Evolutionary conservation across 1,140 invertebrate genomes (phyloP).

Genomic region (Plectus sambesii): DNA sequence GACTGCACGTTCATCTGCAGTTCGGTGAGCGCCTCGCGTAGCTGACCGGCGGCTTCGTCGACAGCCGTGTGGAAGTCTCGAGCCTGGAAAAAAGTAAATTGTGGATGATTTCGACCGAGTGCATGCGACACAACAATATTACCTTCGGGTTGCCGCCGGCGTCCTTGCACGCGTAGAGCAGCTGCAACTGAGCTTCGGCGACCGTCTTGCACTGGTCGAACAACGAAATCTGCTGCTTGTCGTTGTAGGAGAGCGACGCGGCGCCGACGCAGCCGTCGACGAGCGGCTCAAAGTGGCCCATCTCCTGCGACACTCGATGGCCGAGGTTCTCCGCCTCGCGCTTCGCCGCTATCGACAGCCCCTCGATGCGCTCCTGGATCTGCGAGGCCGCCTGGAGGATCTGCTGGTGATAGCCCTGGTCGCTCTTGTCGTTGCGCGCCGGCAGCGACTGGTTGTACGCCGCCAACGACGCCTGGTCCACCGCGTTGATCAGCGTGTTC

Average conservation of each 20-base stretch:
- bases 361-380: conserved; percentile 59
- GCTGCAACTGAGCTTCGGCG: conserved; percentile 71
- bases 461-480: conserved; percentile 74
- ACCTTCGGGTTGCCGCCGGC: conserved; percentile 78
- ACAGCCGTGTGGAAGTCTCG: conserved; percentile 33
- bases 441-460: conserved; percentile 53
- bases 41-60: conserved; percentile 42
- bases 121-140: conserved; percentile 1
- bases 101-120: not conserved
- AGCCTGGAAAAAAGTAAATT: conserved; percentile 22
- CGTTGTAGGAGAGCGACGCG: conserved; percentile 74
- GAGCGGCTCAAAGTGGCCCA: conserved; percentile 69
- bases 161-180: conserved; percentile 74
- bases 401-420: conserved; percentile 40
- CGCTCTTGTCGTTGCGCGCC: conserved; percentile 11
- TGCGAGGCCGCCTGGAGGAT: conserved; percentile 40
- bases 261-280: conserved; percentile 65
- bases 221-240: conserved; percentile 71
- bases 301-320: conserved; percentile 69
- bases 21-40: conserved; percentile 66
- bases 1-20: conserved; percentile 67
- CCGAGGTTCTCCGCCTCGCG: conserved; percentile 83
- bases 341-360: conserved; percentile 67
- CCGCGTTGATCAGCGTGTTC: conserved; percentile 58
- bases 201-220: conserved; percentile 88